phyloP scores from a whole-genome alignment of 2,113 vertebrate genomes.

The Pachypanchax playfairii region DNA sequence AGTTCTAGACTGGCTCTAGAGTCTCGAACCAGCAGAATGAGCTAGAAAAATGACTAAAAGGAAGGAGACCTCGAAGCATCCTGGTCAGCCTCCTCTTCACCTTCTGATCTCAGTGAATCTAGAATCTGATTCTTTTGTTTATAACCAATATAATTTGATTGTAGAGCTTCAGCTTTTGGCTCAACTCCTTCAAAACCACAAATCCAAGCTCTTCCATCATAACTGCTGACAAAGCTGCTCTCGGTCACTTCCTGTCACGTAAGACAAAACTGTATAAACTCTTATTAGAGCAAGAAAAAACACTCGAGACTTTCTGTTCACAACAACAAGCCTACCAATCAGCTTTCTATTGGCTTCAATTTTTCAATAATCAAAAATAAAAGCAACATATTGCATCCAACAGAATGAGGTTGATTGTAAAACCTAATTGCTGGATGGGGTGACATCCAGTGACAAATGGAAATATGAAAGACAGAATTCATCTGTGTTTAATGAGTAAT shows the following conservation, averaged over 20 bases:
- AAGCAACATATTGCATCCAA: background rate
- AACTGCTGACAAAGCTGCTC: too few relatives aligned
- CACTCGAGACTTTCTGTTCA: background rate
- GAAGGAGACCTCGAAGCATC: too few relatives aligned
- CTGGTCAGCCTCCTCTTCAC: too few relatives aligned
- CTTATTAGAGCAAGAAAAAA: background rate
- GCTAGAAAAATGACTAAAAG: too few relatives aligned
- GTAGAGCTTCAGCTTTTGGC: too few relatives aligned
- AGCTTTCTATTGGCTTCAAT: background rate
- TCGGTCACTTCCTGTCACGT: background rate
- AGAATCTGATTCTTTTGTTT: too few relatives aligned
- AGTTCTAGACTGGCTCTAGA: too few relatives aligned
- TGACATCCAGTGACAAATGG: slow-evolving; percentile 28
- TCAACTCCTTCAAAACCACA: too few relatives aligned
- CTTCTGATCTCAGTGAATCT: too few relatives aligned
- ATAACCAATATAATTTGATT: too few relatives aligned
- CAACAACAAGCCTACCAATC: background rate
- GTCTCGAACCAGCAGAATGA: too few relatives aligned
- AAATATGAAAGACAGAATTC: slow-evolving; percentile 14
- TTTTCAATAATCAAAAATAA: background rate
- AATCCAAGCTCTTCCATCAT: too few relatives aligned
- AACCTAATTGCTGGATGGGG: slow-evolving; percentile 17
- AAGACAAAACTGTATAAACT: background rate
- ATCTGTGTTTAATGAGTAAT: slow-evolving; percentile 35
- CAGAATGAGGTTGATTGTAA: background rate